Percentiles rank a stretch among this genome's conserved stretches.
Conservation (phyloP, 2,888 invertebrate species). For the Hermodice carunculata region DNA sequence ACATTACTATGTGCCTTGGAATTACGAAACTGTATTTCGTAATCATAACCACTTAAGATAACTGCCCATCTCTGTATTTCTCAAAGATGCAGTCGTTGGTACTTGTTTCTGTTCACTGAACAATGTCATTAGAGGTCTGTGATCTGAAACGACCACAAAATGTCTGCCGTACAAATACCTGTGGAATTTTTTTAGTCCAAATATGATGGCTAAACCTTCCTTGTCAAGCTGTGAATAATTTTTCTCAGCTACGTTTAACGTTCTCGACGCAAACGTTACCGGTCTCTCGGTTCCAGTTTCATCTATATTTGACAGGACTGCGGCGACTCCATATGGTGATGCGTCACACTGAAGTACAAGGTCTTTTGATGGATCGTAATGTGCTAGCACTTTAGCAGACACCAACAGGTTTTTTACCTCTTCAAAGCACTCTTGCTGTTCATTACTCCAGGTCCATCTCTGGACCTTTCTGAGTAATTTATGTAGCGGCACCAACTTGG, state of each 20-base stretch:
- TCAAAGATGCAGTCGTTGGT: background rate
- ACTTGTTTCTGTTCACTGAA: slow-evolving; percentile 7
- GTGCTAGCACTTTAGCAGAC: background rate
- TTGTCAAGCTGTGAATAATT: slow-evolving; percentile 12
- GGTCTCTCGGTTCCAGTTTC: slow-evolving; percentile 3
- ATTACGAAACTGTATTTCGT: slow-evolving; percentile 25
- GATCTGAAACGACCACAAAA: slow-evolving; percentile 5
- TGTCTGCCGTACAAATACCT: slow-evolving; percentile 6
- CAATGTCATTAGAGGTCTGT: background rate
- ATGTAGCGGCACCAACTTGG: background rate
- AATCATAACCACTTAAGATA: background rate
- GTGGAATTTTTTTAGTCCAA: slow-evolving; percentile 6
- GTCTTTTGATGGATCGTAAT: slow-evolving; percentile 10
- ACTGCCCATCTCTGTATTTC: slow-evolving; percentile 3
- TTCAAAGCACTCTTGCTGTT: background rate
- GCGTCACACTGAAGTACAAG: slow-evolving; percentile 3
- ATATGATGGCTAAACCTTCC: slow-evolving; percentile 10
- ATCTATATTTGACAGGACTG: background rate
- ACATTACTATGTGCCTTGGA: slow-evolving; percentile 51
- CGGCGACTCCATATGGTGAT: background rate
- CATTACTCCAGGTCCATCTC: background rate
- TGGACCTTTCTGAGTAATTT: background rate
- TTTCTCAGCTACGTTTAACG: slow-evolving; percentile 5
- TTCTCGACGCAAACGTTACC: slow-evolving; percentile 1
- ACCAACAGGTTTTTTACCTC: background rate